Percentiles rank a stretch among this genome's conserved stretches.
Conservation (phyloP, 2,113 vertebrate species). For the Cyphomyrus discorhynchus region DNA sequence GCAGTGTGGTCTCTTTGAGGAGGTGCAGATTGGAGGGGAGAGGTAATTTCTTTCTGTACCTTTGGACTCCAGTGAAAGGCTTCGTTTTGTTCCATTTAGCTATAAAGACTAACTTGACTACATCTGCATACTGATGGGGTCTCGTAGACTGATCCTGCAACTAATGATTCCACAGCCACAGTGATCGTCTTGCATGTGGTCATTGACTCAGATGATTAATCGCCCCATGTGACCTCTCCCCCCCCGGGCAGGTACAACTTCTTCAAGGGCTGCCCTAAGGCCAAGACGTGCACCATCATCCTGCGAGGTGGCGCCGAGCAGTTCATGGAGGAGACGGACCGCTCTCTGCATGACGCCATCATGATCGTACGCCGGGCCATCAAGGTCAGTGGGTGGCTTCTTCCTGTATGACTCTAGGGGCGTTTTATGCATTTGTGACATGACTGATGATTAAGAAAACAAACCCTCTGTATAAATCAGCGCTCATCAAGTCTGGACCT, state of each 20-base stretch:
- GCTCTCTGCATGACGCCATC: conserved; percentile 94
- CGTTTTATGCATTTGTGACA: background rate
- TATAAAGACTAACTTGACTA: background rate
- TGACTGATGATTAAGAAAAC: background rate
- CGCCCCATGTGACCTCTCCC: background rate
- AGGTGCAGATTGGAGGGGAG: conserved; percentile 89
- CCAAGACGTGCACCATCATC: conserved; percentile 91
- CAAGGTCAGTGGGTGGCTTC: conserved; percentile 65
- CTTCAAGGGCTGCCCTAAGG: conserved; percentile 89
- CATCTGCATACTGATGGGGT: background rate
- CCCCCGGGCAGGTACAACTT: conserved; percentile 78
- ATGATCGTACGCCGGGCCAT: conserved; percentile 97
- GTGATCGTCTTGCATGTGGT: background rate
- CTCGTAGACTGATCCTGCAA: background rate
- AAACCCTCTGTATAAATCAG: background rate
- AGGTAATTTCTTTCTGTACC: conserved; percentile 59
- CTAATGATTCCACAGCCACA: background rate
- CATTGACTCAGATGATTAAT: background rate
- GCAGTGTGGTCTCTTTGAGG: conserved; percentile 85
- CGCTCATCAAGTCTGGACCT: background rate
- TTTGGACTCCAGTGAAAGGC: background rate
- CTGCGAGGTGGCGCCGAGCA: conserved; percentile 89
- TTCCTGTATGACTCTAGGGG: background rate
- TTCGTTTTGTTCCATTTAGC: background rate
- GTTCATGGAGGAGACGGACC: conserved; percentile 96